phyloP scores from a whole-genome alignment of 2,888 invertebrate species.

The Hirtodrosophila trivittata region DNA sequence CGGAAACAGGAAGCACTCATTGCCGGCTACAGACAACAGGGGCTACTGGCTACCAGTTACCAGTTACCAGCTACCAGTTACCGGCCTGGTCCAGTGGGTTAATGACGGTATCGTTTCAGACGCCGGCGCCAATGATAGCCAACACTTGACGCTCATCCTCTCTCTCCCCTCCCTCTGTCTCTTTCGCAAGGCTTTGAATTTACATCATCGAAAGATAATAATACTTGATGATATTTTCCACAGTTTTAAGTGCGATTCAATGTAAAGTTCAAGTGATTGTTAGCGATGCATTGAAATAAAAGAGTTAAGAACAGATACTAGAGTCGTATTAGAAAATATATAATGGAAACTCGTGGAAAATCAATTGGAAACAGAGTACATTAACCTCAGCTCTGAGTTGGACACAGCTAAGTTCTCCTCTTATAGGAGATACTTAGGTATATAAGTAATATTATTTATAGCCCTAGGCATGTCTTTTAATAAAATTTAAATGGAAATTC shows the following conservation, averaged over 20 bases:
- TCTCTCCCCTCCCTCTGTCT: slow-evolving; percentile 1
- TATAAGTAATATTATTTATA: no score
- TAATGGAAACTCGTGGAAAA: no score
- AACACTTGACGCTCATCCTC: slow-evolving; percentile 36
- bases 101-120: neutral
- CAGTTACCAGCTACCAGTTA: no score
- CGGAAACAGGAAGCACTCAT: slow-evolving; percentile 72
- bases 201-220: slow-evolving; percentile 50
- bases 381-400: no score
- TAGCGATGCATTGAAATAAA: neutral
- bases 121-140: slow-evolving; percentile 45
- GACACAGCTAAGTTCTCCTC: no score
- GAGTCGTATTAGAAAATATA: no score
- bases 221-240: slow-evolving; percentile 33
- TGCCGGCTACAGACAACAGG: slow-evolving; percentile 53
- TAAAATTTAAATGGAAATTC: no score
- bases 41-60: slow-evolving; percentile 3
- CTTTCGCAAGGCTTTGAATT: slow-evolving; percentile 45
- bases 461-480: no score
- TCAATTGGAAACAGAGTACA: no score
- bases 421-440: no score
- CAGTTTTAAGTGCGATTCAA: slow-evolving; percentile 41
- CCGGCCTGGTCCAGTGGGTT: neutral
- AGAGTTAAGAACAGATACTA: neutral
- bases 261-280: slow-evolving; percentile 30